Base-by-base conservation (phyloP, 2,797 vertebrate genomes). In the Parauchenoglanis punctatus region DNA sequence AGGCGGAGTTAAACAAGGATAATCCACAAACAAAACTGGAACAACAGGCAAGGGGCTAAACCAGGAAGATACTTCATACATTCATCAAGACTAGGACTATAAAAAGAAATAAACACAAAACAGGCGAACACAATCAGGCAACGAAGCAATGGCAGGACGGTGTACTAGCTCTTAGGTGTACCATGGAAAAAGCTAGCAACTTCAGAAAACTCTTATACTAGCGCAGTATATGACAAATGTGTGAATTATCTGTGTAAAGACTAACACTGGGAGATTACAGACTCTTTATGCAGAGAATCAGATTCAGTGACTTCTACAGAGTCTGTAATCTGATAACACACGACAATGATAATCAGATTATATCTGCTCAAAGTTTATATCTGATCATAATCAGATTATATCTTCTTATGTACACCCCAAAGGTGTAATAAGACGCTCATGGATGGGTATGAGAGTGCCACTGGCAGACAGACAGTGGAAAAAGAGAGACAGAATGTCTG, bases 281-380 rank as follows among this genome's bases (percentile, higher is more conserved):
- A 40, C 35, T 40, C 35, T 40, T 40, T 40, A 40, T 40, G 35
- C 35, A 18, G 56, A 35, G 18, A 61, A 49, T 70, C 52, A 7
- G 13, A 63, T 49, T 65, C 44, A n/a, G 0, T 17, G 20, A 8
- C 35, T 15, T 44, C 31, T 65, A 18, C 28, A 7, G n/a, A 65
- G 35, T 58, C 63, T 40, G 40, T 63, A 82, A 73, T 54, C 78
- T 75, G 67, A 86, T 61, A 59, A 44, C n/a, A 52, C 40, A 28
- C 10, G 13, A 31, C 80, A 46, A 13, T 2, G 7, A 15, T 76
- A 83, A 87, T 87, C 68, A 61, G 77, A 86, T 86, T 70, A 61
- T 25, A 83, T 65, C 28, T 67, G 81, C 58, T 40, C 35, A 40
- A 40, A 40, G 35, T 40, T 40, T 40, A 40, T 40, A 40, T 40